Conservation (phyloP, 2,113 vertebrate genomes). For the Tenebrosternarchus preto region DNA sequence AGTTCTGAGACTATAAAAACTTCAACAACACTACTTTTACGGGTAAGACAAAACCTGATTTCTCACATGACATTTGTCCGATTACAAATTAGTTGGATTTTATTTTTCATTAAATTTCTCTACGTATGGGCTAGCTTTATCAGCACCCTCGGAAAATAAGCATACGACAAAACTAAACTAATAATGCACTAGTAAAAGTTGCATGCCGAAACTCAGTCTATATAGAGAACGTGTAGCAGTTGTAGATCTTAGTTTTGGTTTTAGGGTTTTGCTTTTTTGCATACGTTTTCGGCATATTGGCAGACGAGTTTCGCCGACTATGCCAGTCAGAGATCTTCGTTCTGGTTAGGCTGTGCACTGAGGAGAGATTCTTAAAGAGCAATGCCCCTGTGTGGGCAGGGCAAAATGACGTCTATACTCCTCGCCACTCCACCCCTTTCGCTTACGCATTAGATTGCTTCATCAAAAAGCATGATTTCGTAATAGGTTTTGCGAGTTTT, state of each 20-base stretch:
- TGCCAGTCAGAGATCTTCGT: neutral
- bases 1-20: conserved; percentile 83
- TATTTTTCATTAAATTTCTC: conserved; percentile 6
- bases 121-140: neutral
- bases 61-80: conserved; percentile 80
- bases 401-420: conserved; percentile 7
- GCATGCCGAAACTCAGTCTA: neutral
- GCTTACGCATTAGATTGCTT: neutral
- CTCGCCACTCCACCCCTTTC: neutral
- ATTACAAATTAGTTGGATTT: conserved; percentile 49
- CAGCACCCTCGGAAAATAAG: neutral
- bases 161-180: neutral
- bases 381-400: conserved; percentile 43
- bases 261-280: neutral
- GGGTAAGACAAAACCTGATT: conserved; percentile 87
- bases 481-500: neutral
- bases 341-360: conserved; percentile 16
- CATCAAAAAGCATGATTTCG: neutral
- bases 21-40: conserved; percentile 79
- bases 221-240: neutral
- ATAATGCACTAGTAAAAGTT: neutral
- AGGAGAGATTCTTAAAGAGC: conserved; percentile 37
- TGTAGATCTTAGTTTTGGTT: neutral
- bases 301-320: neutral
- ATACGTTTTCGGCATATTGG: neutral